phyloP scores from a whole-genome alignment of 2,888 invertebrate genomes.

The Phaonia tiefii region DNA sequence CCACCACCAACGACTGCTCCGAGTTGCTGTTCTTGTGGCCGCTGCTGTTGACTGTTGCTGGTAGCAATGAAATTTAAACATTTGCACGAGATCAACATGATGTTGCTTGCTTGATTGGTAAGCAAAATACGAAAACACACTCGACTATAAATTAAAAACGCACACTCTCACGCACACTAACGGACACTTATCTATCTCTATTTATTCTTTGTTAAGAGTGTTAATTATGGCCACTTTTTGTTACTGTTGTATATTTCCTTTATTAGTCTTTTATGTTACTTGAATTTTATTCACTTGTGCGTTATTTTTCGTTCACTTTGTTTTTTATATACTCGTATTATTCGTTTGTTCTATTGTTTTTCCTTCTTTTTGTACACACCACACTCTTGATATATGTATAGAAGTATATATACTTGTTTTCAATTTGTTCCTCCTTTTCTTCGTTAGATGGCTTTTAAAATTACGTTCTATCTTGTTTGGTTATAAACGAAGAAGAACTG shows the following conservation, averaged over 20 bases:
- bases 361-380: conserved; percentile 33
- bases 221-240: conserved; percentile 62
- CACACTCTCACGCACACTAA: conserved; percentile 23
- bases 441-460: conserved; percentile 45
- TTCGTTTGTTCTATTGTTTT: conserved; percentile 28
- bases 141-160: background rate
- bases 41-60: conserved; percentile 68
- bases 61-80: conserved; percentile 84
- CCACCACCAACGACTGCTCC: background rate
- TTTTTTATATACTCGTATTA: conserved; percentile 36
- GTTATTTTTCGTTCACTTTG: conserved; percentile 32
- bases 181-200: conserved; percentile 15
- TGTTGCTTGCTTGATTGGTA: conserved; percentile 41
- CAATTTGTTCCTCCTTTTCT: conserved; percentile 31
- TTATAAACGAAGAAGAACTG: conserved; percentile 31
- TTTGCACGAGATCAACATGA: conserved; percentile 84
- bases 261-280: conserved; percentile 38
- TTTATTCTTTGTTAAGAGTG: conserved; percentile 51
- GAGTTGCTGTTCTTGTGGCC: conserved; percentile 28
- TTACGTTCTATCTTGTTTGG: conserved; percentile 60
- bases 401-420: conserved; percentile 39
- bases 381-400: conserved; percentile 44
- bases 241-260: conserved; percentile 20
- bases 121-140: background rate
- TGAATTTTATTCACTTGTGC: conserved; percentile 50